Conservation (phyloP, 2,797 vertebrate species). For the Tangara arthus region DNA sequence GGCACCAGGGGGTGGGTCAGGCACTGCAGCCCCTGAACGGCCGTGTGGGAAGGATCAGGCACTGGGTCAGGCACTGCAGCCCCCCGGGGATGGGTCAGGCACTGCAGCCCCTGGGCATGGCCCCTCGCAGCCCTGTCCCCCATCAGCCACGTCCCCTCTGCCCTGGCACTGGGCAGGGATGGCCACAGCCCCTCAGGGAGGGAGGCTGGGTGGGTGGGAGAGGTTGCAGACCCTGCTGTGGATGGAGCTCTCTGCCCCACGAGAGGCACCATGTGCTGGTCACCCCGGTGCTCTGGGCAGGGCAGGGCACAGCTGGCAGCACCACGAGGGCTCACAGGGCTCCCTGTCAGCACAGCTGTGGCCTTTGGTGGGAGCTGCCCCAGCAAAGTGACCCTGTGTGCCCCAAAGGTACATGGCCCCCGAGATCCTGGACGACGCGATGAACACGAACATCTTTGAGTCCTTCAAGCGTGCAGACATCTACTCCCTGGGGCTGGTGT, state of each 20-base stretch:
- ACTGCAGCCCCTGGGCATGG: too few relatives aligned
- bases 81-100: background rate
- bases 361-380: background rate
- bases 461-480: conserved; percentile 95
- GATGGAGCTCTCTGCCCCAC: rapidly evolving
- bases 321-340: rapidly evolving
- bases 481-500: conserved; percentile 92
- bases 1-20: too few relatives aligned
- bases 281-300: background rate
- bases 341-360: rapidly evolving
- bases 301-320: background rate
- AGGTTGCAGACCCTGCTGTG: rapidly evolving
- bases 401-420: conserved; percentile 94
- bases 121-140: background rate
- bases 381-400: background rate
- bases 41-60: too few relatives aligned
- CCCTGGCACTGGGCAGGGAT: rapidly evolving
- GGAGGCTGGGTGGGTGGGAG: rapidly evolving
- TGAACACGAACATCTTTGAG: conserved; percentile 91
- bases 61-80: too few relatives aligned
- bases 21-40: too few relatives aligned
- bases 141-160: background rate
- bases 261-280: rapidly evolving
- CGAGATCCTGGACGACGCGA: conserved; percentile 92
- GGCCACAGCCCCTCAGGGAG: rapidly evolving